phyloP scores from a whole-genome alignment of 2,797 vertebrate genomes.

The Acanthurus tractus region DNA sequence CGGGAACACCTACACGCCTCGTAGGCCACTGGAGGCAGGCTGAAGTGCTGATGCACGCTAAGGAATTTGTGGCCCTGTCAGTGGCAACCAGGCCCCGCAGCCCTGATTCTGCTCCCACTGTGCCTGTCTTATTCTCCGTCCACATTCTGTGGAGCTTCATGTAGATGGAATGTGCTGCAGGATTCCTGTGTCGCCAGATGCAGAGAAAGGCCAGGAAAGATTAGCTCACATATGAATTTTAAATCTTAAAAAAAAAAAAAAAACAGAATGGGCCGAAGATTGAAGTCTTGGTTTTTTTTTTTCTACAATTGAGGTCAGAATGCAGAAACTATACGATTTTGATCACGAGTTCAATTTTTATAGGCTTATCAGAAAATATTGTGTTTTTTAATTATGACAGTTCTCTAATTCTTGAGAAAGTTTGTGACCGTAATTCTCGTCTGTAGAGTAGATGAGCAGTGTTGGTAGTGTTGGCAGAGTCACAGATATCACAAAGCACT shows the following conservation, averaged over 20 bases:
- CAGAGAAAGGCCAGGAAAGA: not conserved
- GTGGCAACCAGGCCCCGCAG: constrained; percentile 71
- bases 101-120: constrained; percentile 42
- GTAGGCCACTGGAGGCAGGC: constrained; percentile 75
- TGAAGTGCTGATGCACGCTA: constrained; percentile 80
- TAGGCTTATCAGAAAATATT: not conserved
- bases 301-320: not conserved
- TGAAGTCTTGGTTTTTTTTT: not conserved
- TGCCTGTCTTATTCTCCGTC: constrained; percentile 19
- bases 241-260: too few species aligned
- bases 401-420: not conserved
- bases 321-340: not conserved
- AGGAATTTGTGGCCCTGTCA: constrained; percentile 77
- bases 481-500: not conserved
- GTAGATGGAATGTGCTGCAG: not conserved
- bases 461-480: not conserved
- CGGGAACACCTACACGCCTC: constrained; percentile 65
- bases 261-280: not conserved
- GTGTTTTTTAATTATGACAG: not conserved
- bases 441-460: not conserved
- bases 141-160: not conserved
- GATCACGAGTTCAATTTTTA: not conserved
- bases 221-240: not conserved
- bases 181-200: not conserved
- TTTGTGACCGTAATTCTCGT: not conserved